These are phyloP conservation scores for Halictus rubicundus DNA, from an alignment of 1,140 invertebrate species.

Conservation along the genomic window DNA sequence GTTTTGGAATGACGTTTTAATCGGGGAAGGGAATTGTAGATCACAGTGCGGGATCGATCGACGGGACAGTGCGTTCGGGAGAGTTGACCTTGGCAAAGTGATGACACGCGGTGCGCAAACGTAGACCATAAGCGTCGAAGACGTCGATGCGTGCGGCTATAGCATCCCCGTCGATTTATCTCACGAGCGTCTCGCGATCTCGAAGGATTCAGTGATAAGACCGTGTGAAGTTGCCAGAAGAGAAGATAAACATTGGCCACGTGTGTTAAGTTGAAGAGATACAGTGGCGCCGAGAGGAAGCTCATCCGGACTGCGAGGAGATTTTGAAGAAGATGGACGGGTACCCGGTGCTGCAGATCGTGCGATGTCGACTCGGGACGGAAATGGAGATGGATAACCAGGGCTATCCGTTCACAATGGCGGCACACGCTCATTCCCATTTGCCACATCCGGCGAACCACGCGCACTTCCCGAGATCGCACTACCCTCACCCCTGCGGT, in stretches of 20 bases:
- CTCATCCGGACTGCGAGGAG: neutral
- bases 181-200: too few species aligned
- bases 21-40: slow-evolving; percentile 1
- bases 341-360: slow-evolving; percentile 77
- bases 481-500: slow-evolving; percentile 76
- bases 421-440: slow-evolving; percentile 75
- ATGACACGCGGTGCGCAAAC: slow-evolving; percentile 40
- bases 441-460: slow-evolving; percentile 71
- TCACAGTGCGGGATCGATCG: slow-evolving; percentile 18
- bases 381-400: slow-evolving; percentile 73
- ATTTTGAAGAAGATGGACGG: slow-evolving; percentile 72
- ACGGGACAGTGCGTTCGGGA: slow-evolving; percentile 32
- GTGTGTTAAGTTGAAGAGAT: neutral
- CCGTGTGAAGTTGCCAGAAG: neutral
- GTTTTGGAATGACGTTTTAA: too few species aligned
- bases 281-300: neutral
- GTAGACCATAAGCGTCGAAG: slow-evolving; percentile 1
- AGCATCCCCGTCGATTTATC: neutral
- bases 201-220: too few species aligned
- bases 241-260: neutral
- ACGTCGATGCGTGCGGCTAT: neutral
- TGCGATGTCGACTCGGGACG: slow-evolving; percentile 75
- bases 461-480: slow-evolving; percentile 74
- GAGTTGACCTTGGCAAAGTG: slow-evolving; percentile 47
- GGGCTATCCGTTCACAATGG: slow-evolving; percentile 74